Percentiles rank a stretch among this genome's conserved stretches.
These are phyloP conservation scores for Ramphastos sulfuratus DNA, from an alignment of 2,113 vertebrate genomes.

Conservation along the genomic window DNA sequence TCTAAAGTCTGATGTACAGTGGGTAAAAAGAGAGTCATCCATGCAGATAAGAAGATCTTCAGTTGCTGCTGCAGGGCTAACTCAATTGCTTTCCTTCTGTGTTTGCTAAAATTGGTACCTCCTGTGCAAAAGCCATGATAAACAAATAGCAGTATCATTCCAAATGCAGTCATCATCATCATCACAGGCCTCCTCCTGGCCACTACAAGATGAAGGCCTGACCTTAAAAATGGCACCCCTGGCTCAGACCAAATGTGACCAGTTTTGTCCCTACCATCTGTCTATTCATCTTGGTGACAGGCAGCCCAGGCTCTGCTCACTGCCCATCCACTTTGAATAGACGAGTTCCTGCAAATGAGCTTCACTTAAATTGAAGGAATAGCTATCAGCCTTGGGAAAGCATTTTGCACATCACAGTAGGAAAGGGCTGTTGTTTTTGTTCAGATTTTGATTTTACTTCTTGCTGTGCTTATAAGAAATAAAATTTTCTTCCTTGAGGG, in stretches of 20 bases:
- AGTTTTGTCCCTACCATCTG: constrained; percentile 50
- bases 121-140: constrained; percentile 47
- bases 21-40: constrained; percentile 27
- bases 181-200: constrained; percentile 48
- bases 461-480: not conserved
- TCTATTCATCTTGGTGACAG: constrained; percentile 39
- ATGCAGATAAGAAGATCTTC: constrained; percentile 55
- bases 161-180: constrained; percentile 51
- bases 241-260: constrained; percentile 14
- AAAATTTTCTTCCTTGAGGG: constrained; percentile 16
- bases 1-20: not conserved
- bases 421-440: not conserved
- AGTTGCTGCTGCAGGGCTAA: constrained; percentile 41
- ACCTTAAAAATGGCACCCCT: constrained; percentile 59
- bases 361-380: not conserved
- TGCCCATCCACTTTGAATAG: not conserved
- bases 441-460: constrained; percentile 10
- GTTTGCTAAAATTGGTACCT: constrained; percentile 54
- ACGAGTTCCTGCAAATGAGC: constrained; percentile 1
- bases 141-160: constrained; percentile 29
- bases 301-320: constrained; percentile 2
- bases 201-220: constrained; percentile 37
- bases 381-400: constrained; percentile 27
- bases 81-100: constrained; percentile 54
- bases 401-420: constrained; percentile 15